Percentiles rank a stretch among this genome's conserved stretches.
phyloP scores from a whole-genome alignment of 2,888 invertebrate species.

The Polydrusus cervinus region DNA sequence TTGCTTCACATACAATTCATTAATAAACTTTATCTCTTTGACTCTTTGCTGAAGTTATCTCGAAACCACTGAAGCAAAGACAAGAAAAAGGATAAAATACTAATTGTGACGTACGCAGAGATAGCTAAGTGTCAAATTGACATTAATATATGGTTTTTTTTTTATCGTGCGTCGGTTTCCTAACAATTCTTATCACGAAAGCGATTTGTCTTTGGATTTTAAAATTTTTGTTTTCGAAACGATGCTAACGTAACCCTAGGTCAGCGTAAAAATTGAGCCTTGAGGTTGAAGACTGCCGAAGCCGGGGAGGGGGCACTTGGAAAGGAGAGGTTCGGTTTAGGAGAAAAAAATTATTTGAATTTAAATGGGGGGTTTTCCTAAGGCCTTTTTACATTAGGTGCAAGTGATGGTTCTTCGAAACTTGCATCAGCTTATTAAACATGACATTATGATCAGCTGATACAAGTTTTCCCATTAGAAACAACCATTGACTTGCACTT shows the following conservation, averaged over 20 bases:
- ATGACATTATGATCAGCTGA: too few species aligned
- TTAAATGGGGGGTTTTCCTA: too few species aligned
- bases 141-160: conserved; percentile 4
- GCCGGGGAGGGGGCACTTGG: background rate
- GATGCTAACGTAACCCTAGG: conserved; percentile 19
- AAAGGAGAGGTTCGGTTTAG: background rate
- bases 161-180: conserved; percentile 3
- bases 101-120: background rate
- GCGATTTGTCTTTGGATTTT: conserved; percentile 20
- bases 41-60: conserved; percentile 7
- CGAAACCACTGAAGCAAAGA: background rate
- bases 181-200: conserved; percentile 16
- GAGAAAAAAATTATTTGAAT: background rate
- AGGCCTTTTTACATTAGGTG: too few species aligned
- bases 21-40: background rate
- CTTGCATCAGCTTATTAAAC: too few species aligned
- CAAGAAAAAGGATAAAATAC: background rate
- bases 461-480: too few species aligned
- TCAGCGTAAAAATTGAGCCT: conserved; percentile 10
- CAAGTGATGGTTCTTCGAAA: too few species aligned
- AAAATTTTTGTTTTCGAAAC: conserved; percentile 10
- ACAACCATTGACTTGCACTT: too few species aligned
- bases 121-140: conserved; percentile 6
- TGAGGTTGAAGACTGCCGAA: background rate
- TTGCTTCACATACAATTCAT: too few species aligned